Base-by-base conservation (phyloP, 2,113 vertebrate genomes). In the Phoxinus phoxinus region DNA sequence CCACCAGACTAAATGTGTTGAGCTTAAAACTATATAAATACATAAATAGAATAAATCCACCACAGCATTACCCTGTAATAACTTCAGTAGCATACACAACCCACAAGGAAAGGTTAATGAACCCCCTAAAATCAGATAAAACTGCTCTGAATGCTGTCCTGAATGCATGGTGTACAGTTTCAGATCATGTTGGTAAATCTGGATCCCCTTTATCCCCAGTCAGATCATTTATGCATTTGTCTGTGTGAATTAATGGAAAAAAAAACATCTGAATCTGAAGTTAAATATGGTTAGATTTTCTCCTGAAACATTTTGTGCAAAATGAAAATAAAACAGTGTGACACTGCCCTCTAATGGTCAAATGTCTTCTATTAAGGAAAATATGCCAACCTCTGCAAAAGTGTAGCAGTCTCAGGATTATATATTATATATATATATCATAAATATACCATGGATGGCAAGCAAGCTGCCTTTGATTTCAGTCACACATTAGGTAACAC, bases 341-440 rank as follows among this genome's bases (percentile, higher is more conserved):
- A 11, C 88, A 93, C 89, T 92, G 93, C 92, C 90, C 93, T 90
- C 94, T 95, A 91, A 91, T 92, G 94, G 93, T 89, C 89, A 90
- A 3, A 61, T 61, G 11, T 46, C 44, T 19, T 41, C 25, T 51
- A 9, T 75, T 10, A 44, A 30, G 61, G 67, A 63, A 61, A 8
- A 46, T 7, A 72, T 32, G 25, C 11, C 17, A 63, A 13, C 44
- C 21, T 23, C 19, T 23, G 8, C 46, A 10, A 48, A 15, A 25
- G n/a, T 48, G 12, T 11, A 21, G 17, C 30, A 27, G 2, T 19
- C n/a, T 48, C 12, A 75, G 15, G 6, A 67, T 35, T 9, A 32
- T 32, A 37, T 23, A 37, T 37, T 58, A 10, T 35, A 21, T 15
- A 67, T 67, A 17, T 35, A 21, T 69, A 19, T 41, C 1, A 41